Evolutionary conservation across 2,888 invertebrate species (phyloP).

Genomic region (Seira sanloemensis): DNA sequence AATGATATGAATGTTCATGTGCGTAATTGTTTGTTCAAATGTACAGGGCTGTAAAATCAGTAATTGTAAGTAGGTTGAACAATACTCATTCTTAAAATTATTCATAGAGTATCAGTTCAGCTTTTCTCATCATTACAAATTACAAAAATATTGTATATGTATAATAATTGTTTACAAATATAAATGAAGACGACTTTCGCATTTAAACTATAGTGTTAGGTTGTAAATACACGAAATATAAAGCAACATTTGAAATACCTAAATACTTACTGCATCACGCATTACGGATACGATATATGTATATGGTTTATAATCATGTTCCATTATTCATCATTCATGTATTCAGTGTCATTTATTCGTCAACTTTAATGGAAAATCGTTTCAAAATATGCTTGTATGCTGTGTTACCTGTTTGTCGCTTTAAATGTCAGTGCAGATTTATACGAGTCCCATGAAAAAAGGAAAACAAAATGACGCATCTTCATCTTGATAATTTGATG

Average conservation of each 20-base stretch:
- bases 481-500: no score
- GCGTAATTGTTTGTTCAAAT: constrained; percentile 5
- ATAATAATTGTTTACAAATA: constrained; percentile 5
- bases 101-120: neutral
- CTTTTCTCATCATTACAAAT: constrained; percentile 7
- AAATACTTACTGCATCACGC: neutral
- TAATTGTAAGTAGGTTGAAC: constrained; percentile 34
- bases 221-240: neutral
- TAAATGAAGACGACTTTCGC: constrained; percentile 42
- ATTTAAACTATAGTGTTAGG: constrained; percentile 24
- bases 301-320: neutral
- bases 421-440: no score
- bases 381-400: neutral
- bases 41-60: no score
- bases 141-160: neutral
- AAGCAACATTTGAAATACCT: constrained; percentile 9
- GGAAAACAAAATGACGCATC: no score
- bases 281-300: neutral
- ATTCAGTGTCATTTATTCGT: no score
- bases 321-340: neutral
- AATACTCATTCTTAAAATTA: constrained; percentile 38
- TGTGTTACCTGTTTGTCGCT: constrained; percentile 13
- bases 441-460: no score
- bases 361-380: neutral
- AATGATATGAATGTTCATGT: no score